Evolutionary conservation across 2,797 vertebrate species (phyloP).

Genomic region (Tachyglossus aculeatus): DNA sequence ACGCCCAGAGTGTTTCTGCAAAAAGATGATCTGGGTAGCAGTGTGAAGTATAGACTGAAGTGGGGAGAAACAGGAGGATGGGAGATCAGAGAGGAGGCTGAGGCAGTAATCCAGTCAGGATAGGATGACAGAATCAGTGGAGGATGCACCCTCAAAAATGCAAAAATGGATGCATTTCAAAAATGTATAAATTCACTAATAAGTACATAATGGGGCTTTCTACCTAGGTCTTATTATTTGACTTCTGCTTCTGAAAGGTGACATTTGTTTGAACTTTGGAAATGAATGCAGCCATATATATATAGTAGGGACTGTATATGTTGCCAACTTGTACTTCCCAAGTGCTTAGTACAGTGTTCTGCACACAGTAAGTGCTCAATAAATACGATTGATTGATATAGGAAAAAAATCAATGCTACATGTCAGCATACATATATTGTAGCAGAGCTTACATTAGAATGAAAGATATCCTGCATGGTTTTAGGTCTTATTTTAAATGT

Average conservation of each 20-base stretch:
- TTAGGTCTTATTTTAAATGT: slow-evolving; percentile 27
- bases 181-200: slow-evolving; percentile 24
- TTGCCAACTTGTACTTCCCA: too few relatives aligned
- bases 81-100: too few relatives aligned
- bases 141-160: neutral
- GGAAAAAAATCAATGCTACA: slow-evolving; percentile 49
- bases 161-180: neutral
- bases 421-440: slow-evolving; percentile 46
- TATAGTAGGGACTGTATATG: too few relatives aligned
- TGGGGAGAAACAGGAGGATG: too few relatives aligned
- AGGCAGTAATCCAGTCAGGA: too few relatives aligned
- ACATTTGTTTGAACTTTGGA: slow-evolving; percentile 57
- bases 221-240: slow-evolving; percentile 29
- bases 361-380: too few relatives aligned
- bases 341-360: too few relatives aligned
- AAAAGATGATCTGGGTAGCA: too few relatives aligned
- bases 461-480: slow-evolving; percentile 21
- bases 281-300: slow-evolving; percentile 51
- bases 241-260: slow-evolving; percentile 37
- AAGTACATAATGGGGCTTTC: slow-evolving; percentile 24
- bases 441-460: slow-evolving; percentile 36
- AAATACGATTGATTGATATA: too few relatives aligned
- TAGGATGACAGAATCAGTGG: neutral
- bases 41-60: too few relatives aligned
- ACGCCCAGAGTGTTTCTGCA: too few relatives aligned